Percentiles rank a stretch among this genome's conserved stretches.
Evolutionary conservation across 2,888 invertebrate genomes (phyloP).

Genomic region (Nomada hirtipes): DNA sequence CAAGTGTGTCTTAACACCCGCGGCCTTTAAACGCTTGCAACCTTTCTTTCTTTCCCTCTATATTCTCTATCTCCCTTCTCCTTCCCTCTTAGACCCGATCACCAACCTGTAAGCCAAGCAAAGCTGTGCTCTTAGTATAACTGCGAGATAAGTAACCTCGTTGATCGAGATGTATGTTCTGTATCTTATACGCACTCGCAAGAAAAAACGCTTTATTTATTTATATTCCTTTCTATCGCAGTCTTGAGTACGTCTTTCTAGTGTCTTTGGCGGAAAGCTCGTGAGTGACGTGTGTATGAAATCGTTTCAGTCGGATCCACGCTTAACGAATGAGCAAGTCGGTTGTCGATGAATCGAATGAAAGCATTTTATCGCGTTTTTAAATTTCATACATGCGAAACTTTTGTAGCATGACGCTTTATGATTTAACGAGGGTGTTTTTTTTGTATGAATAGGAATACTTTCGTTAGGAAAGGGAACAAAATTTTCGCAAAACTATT

Average conservation of each 20-base stretch:
- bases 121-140: conserved; percentile 73
- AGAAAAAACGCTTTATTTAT: conserved; percentile 4
- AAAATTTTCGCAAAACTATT: too few species aligned
- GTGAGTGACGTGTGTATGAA: background rate
- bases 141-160: conserved; percentile 19
- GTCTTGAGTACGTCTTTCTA: background rate
- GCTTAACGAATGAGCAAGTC: too few species aligned
- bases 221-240: background rate
- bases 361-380: too few species aligned
- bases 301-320: too few species aligned
- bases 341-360: too few species aligned
- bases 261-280: conserved; percentile 21
- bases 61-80: conserved; percentile 39
- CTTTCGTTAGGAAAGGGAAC: too few species aligned
- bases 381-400: too few species aligned
- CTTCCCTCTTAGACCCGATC: conserved; percentile 62
- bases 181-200: background rate
- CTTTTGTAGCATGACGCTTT: too few species aligned
- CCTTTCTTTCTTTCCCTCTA: conserved; percentile 37
- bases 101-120: conserved; percentile 81
- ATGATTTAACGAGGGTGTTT: too few species aligned
- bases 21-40: conserved; percentile 23
- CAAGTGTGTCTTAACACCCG: conserved; percentile 17
- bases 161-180: conserved; percentile 41
- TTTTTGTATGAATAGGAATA: too few species aligned